Evolutionary conservation across 53 echinoderm and acorn worm genomes (phyloP), one percentile per base, ranked within the genome.

Genomic region (Henricia sp.): DNA sequence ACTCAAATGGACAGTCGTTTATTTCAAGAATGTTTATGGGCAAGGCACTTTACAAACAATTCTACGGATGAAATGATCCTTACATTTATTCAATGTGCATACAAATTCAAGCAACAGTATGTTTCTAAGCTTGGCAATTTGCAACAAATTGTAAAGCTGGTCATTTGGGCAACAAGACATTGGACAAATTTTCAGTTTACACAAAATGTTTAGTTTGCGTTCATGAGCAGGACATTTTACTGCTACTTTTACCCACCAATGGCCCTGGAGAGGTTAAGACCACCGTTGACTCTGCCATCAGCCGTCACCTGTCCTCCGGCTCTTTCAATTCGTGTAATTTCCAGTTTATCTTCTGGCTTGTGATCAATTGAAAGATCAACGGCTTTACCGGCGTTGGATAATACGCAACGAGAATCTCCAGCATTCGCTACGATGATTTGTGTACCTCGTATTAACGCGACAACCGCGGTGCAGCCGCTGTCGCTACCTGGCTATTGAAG

Each of bases 181-280:
- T n/a, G n/a, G n/a, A n/a, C n/a, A n/a, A n/a, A n/a, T n/a, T n/a
- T n/a, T n/a, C n/a, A n/a, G n/a, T n/a, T n/a, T n/a, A n/a, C n/a
- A n/a, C n/a, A n/a, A n/a, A n/a, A n/a, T n/a, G n/a, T n/a, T n/a
- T n/a, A 44, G 44, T 13, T 44, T 13, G 44, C 13, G 44, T 44
- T 44, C 44, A 9, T 44, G 44, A 44, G 44, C 44, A 44, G 13
- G 44, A 44, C 13, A 44, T 13, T 19, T 16, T 72, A 85, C 76
- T 32, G 34, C 0, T 19, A 39, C 14, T 54, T 14, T 24, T 11
- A 12, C 92, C 86, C 71, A 97, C 97, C 97, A 36, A 97, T 84
- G 11, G 97, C 97, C 80, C 97, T 92, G 37, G 97, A 97, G 20
- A 97, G 94, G 76, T 97, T 97, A 32, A 97, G 94, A 25, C 97